Conservation (phyloP, 1,140 invertebrate genomes). For the Drosophila pandora region DNA sequence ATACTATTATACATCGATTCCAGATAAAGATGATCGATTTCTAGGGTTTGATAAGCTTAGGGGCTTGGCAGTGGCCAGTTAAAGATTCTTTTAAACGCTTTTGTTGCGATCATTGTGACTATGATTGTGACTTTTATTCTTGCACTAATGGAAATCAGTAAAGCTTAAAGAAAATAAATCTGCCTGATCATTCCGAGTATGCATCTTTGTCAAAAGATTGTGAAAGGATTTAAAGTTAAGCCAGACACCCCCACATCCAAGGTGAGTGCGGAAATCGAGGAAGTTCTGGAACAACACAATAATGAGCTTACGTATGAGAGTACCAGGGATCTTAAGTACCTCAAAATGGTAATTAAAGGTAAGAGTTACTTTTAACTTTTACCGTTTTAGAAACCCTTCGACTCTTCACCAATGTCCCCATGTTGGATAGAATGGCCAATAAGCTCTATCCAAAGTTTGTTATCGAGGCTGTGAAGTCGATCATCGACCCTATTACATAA, state of each 20-base stretch:
- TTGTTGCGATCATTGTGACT: background rate
- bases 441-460: conserved; percentile 86
- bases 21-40: background rate
- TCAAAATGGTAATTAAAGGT: conserved; percentile 84
- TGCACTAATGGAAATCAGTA: no score
- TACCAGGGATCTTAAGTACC: conserved; percentile 84
- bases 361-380: background rate
- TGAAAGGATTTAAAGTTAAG: conserved; percentile 36
- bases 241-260: conserved; percentile 86
- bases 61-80: conserved; percentile 4
- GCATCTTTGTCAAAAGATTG: background rate
- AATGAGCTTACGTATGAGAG: conserved; percentile 85
- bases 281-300: conserved; percentile 82
- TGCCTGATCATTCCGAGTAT: background rate
- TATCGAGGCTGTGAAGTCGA: conserved; percentile 82
- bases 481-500: no score
- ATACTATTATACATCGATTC: background rate
- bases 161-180: background rate
- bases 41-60: conserved; percentile 1
- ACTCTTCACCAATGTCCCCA: conserved; percentile 86
- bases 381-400: conserved; percentile 86
- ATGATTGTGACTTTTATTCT: no score
- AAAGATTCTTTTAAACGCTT: background rate
- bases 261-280: conserved; percentile 86
- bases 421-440: conserved; percentile 85